phyloP scores from a whole-genome alignment of 2,888 invertebrate genomes.

The Camponotus fellah region DNA sequence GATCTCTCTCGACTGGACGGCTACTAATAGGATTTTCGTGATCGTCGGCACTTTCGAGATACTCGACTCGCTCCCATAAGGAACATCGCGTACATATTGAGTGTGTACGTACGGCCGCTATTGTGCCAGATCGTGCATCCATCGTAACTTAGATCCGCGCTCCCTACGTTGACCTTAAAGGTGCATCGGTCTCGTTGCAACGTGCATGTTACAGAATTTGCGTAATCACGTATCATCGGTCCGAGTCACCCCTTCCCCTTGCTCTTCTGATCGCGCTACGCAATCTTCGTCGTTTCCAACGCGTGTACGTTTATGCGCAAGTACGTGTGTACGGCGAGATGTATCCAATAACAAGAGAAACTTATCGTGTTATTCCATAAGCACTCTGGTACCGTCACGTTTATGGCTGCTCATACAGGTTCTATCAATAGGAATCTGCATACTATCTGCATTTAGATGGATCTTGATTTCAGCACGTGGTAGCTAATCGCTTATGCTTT shows the following conservation, averaged over 20 bases:
- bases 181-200: conserved; percentile 65
- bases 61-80: conserved; percentile 56
- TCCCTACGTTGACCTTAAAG: conserved; percentile 72
- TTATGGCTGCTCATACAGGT: conserved; percentile 22
- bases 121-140: conserved; percentile 43
- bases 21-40: conserved; percentile 68
- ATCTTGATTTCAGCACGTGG: conserved; percentile 33
- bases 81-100: conserved; percentile 2
- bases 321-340: conserved; percentile 17
- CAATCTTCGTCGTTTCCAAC: conserved; percentile 33
- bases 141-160: conserved; percentile 61
- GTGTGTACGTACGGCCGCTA: conserved; percentile 19
- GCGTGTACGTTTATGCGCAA: conserved; percentile 4
- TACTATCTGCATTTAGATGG: conserved; percentile 37
- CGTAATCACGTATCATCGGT: conserved; percentile 81
- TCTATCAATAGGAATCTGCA: conserved; percentile 51
- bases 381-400: conserved; percentile 34
- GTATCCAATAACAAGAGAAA: conserved; percentile 42
- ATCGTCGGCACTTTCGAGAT: conserved; percentile 70
- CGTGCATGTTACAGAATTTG: conserved; percentile 79
- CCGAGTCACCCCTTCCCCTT: conserved; percentile 30
- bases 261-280: conserved; percentile 25
- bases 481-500: conserved; percentile 33
- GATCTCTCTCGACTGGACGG: conserved; percentile 55
- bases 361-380: conserved; percentile 30